Evolutionary conservation across 2,888 invertebrate species (phyloP), one percentile per base, ranked within the genome.

Genomic region (Quadriops clusia): DNA sequence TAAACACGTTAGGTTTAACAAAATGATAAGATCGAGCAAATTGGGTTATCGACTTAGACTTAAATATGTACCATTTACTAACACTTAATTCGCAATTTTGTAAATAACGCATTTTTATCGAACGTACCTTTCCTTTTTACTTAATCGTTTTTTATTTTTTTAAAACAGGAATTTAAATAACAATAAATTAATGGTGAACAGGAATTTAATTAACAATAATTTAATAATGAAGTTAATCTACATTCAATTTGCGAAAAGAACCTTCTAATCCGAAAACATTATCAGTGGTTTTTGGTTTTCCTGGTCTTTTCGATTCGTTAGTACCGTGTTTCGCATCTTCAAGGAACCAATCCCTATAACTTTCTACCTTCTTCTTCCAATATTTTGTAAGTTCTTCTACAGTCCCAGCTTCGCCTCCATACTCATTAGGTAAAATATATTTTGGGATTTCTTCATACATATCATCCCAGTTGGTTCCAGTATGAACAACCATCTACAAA

Each of bases 361-460:
- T 61, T 43, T 67, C 57, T 5, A 70, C 54, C 44, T 70, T 68
- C 17, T 59, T 52, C 18, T 56, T 63, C 70, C 70, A 72, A 32
- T 64, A 52, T 23, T 63, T 62, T 61, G 42, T 5, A 43, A 72
- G 46, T 38, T 67, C 64, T 39, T 63, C 54, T 20, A 70, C 51
- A 13, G 68, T 58, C 1, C 70, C 70, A 17, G 64, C 72, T 6
- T 63, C 63, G 1, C 79, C 79, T 5, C 78, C 78, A 46, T 77
- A 78, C 47, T 79, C 78, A 4, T 51, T 53, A 1, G 78, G 78
- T 24, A 79, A 54, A 24, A 70, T 57, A 3, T 67, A 63, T 42
- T 67, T 65, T 1, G 76, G 71, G 10, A 78, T 60, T 28, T 63
- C 46, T 42, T 72, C 58, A 43, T 70, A 69, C 29, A 79, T 57